Evolutionary conservation across 35 echinoderm and acorn worm genomes (phyloP), one percentile per base, ranked within the genome.

Genomic region (Holothuria glaberrima): DNA sequence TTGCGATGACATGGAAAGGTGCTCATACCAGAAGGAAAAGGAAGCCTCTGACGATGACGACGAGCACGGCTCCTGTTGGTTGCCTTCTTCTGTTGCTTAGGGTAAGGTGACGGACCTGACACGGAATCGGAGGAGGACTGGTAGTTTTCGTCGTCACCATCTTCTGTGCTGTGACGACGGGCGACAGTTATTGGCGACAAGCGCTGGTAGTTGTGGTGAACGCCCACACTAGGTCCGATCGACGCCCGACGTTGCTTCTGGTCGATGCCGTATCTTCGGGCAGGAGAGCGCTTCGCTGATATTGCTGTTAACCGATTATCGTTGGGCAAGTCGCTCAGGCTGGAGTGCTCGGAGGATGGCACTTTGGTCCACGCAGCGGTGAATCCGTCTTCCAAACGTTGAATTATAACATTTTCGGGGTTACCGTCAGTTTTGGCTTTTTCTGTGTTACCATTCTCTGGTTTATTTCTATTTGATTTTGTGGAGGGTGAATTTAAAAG

Each of bases 321-420:
- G 9, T 27, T 50, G 29, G 63, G 85, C n/a, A 71, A 28, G 22
- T 87, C 85, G 20, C 35, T 87, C 10, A 36, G 85, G 33, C 85
- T 87, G 12, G 85, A 87, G 4, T 84, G 80, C 35, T 87, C 85
- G 4, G 85, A 87, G 73, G 92, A 90, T 12, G 89, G 89, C n/a
- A 71, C 94, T 83, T 96, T 96, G 9, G 94, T 96, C 94, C 94
- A 96, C 22, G 94, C 92, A 10, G 94, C 92, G 1, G 94, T 96
- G 54, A 96, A 96, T 14, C 94, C 94, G 73, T 96, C 90, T 44
- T 96, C 94, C 1, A 96, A 54, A 82, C 92, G 89, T 56, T 96
- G 94, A 58, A 96, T 92, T 26, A 96, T 96, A 19, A 93, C 91
- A 36, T 87, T 87, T 52, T 70, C 66, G 18, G 65, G 24, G 19